A percentile compares a stretch with the other conserved stretches of the same genome.
Conservation (phyloP, 2,797 vertebrate species). For the Coregonus sp. region DNA sequence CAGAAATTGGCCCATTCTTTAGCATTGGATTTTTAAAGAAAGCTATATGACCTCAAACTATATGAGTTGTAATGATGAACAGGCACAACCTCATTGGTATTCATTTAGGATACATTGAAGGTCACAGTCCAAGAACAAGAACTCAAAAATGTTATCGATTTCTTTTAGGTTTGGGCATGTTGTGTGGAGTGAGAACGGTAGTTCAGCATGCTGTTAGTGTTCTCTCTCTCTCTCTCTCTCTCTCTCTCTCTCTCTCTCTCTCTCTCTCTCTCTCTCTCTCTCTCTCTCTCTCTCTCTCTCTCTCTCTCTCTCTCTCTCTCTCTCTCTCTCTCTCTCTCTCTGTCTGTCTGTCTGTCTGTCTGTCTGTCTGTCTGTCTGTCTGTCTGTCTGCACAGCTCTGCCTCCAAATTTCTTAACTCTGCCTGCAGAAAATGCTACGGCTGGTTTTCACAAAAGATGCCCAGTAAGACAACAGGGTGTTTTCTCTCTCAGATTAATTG, state of each 20-base stretch:
- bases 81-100: slow-evolving; percentile 43
- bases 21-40: slow-evolving; percentile 32
- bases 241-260: no score
- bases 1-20: slow-evolving; percentile 31
- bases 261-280: no score
- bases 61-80: slow-evolving; percentile 26
- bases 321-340: no score
- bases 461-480: slow-evolving; percentile 71
- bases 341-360: no score
- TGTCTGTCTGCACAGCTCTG: slow-evolving; percentile 41
- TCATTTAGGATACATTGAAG: slow-evolving; percentile 59
- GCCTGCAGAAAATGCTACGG: slow-evolving; percentile 62
- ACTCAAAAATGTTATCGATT: slow-evolving; percentile 59
- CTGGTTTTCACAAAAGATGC: slow-evolving; percentile 65
- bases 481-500: slow-evolving; percentile 77
- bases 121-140: slow-evolving; percentile 55
- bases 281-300: no score
- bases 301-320: no score
- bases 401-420: slow-evolving; percentile 63
- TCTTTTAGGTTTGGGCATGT: slow-evolving; percentile 36
- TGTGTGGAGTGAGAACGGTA: slow-evolving; percentile 40
- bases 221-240: slow-evolving; percentile 18
- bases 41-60: slow-evolving; percentile 57
- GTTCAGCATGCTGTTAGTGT: slow-evolving; percentile 69
- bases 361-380: no score